Evolutionary conservation across 2,797 vertebrate species (phyloP), one percentile per base, ranked within the genome.

Genomic region (Gadopsis bispinosus): DNA sequence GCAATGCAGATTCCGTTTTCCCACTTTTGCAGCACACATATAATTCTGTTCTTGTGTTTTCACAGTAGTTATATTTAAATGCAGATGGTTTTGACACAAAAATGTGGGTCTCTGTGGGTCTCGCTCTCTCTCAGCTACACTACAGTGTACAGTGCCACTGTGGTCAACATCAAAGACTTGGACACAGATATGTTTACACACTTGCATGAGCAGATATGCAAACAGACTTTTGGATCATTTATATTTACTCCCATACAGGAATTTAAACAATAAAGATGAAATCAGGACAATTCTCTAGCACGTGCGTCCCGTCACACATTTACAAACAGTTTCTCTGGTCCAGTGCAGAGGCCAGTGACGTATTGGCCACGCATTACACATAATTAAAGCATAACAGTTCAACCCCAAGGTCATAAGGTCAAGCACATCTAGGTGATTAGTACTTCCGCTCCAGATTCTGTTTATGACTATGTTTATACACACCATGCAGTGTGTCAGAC

Each of bases 391-490:
- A 86, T 84, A 87, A 88, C 83, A 84, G 73, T 77, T 81, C 69
- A 84, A 69, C 68, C 61, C 51, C 4, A 1, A 70, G 88, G 83
- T 88, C 73, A 87, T 7, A 20, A 69, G 91, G 86, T 93, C 90
- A 92, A 86, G 88, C 87, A 86, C 89, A 90, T 91, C 87, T 87
- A 92, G 90, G 91, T 91, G 88, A 92, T 91, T 84, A 85, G 67
- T 55, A 67, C 83, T 94, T 93, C 91, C 88, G 63, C 81, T 83
- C 76, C 75, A 89, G 50, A 90, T 90, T 91, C 74, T 94, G 93
- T 95, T 95, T 95, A 94, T 92, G 88, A 85, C 76, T 64, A 19
- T 75, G 84, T 93, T 89, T 94, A 93, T 94, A 94, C 92, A 93
- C 86, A 87, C 83, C 79, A 77, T 79, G 79, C 91, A 87, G 89